Base-by-base conservation (phyloP, 2,888 invertebrate species). In the Ornithoptera priamus region DNA sequence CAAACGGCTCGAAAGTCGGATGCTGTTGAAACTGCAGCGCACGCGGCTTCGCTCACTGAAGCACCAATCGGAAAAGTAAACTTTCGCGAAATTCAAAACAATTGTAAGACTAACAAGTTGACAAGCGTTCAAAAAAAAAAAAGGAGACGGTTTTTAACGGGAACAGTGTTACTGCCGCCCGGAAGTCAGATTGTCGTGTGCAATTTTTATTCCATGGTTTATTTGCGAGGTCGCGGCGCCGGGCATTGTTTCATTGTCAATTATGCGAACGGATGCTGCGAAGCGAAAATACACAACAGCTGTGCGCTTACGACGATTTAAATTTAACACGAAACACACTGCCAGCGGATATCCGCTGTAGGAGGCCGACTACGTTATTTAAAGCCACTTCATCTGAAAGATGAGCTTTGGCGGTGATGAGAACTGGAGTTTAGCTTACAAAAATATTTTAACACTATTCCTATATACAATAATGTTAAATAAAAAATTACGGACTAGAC, bases 141-240 rank as follows among this genome's bases (percentile, higher is more conserved):
- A 57, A 59, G 30, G 30, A 61, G 53, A 65, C 53, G 30, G 42
- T 66, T 65, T 46, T 65, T 46, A 58, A 69, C 65, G 61, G 24
- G 68, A 60, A 69, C 65, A 57, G 65, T n/a, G 62, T 56, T 65
- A 65, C 65, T 65, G 65, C 57, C 69, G 65, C 42, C 57, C 36
- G 65, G 30, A 62, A 69, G 62, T 69, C 66, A 66, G 69, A 65
- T 69, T 69, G 69, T 66, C 69, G 62, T 22, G 15, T 20, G 66
- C 69, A 69, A 69, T 69, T 69, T 69, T 69, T 69, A 65, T 69
- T 65, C 56, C 62, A 65, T 61, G 65, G 62, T 69, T 62, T 66
- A 69, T 69, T 69, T 62, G 69, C 66, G 18, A 58, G 36, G 62
- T 58, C 62, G 46, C 22, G 36, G 50, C 17, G 39, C 62, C 42